Base-by-base conservation (phyloP, 92 coral and sea anemone genomes). In the Paragorgia papillata region DNA sequence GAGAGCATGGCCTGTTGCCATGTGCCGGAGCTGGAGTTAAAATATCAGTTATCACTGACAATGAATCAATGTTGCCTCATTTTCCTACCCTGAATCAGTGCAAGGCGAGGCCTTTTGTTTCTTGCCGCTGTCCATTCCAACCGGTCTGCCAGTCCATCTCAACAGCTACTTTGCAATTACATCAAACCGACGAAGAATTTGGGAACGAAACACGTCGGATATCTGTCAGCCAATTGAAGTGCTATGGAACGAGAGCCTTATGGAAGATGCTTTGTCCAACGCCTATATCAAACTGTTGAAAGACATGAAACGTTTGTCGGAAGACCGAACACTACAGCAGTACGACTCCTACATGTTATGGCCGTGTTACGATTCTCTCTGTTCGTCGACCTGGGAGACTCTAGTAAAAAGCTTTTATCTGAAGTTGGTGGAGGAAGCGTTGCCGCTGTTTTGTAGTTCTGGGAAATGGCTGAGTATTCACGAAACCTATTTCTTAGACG, bases 201-300 rank as follows among this genome's bases (percentile, higher is more conserved):
- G 97, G 97, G 97, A 93, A 80, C 89, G 89, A 58, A 88, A 88
- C 31, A 78, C 76, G 4, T 79, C 86, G 21, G 92, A 90, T 33
- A 61, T 83, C 20, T 77, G 77, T 53, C 87, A 81, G 73, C 90
- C 97, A 18, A 74, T 88, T 19, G 97, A 93, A 57, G 92, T 89
- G 9, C 89, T 85, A 48, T 93, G 97, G 97, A 93, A 93, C 75
- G 90, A 90, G 65, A 77, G 79, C 32, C 93, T 93, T 24, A 81
- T 93, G 15, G 91, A 90, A 67, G 97, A 93, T 66, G 97, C 97
- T 44, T 92, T 92, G 50, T 84, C 97, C 0, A 75, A 82, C 26
- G 97, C 97, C 27, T 93, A 93, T 60, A 79, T 90, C 12, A 84
- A 84, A 64, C 90, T 93, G 12, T 69, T 93, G 13, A 88, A 86